These are phyloP conservation scores for Festucalex cinctus DNA, from an alignment of 2,113 vertebrate genomes.

Conservation along the genomic window DNA sequence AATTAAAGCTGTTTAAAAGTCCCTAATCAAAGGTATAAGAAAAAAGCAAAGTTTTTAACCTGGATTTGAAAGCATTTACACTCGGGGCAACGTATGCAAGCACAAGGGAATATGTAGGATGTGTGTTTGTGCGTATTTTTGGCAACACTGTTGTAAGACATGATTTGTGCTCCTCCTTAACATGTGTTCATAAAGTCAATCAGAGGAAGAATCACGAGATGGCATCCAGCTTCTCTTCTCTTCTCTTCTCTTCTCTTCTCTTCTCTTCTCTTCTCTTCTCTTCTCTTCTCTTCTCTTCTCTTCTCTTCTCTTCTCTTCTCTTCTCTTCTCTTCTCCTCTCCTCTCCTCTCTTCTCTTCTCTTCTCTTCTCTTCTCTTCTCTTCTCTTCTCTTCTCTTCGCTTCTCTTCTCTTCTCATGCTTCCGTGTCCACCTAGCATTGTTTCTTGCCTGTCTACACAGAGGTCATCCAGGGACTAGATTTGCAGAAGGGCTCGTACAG, in stretches of 20 bases:
- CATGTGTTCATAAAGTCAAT: neutral
- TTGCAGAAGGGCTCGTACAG: conserved; percentile 7
- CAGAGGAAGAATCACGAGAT: conserved; percentile 6
- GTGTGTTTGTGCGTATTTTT: neutral
- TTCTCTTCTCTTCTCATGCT: conserved; percentile 28
- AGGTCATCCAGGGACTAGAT: conserved; percentile 28
- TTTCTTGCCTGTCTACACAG: conserved; percentile 34
- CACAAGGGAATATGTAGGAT: neutral
- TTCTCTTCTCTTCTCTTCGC: conserved; percentile 11
- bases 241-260: too few species aligned
- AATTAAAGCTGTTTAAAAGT: too few species aligned
- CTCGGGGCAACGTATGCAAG: neutral
- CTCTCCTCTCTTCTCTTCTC: neutral
- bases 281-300: neutral
- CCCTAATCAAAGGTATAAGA: too few species aligned
- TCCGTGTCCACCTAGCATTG: conserved; percentile 23
- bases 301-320: conserved; percentile 27
- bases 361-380: conserved; percentile 17
- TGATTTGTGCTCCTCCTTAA: conserved; percentile 5
- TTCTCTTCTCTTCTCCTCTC: neutral
- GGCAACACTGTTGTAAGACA: neutral
- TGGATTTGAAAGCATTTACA: too few species aligned
- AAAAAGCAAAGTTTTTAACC: too few species aligned
- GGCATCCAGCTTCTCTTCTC: neutral
- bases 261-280: conserved; percentile 22